phyloP scores from a whole-genome alignment of 2,113 vertebrate genomes.

The Taxidea taxus region DNA sequence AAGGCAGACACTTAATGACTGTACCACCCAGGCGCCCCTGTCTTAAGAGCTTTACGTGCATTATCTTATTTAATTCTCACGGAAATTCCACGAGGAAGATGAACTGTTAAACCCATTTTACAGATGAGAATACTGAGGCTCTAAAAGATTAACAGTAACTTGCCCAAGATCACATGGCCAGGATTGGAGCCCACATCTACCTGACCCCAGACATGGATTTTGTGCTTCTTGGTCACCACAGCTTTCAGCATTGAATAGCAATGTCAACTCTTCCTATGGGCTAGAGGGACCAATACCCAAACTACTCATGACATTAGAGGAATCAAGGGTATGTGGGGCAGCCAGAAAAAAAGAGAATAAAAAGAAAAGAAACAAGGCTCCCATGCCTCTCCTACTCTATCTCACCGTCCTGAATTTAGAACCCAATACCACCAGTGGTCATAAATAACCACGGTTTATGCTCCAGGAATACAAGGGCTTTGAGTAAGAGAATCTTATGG shows the following conservation, averaged over 20 bases:
- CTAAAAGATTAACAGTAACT: neutral
- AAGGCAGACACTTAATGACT: too few species aligned
- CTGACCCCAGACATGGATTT: accelerated
- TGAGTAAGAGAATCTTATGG: neutral
- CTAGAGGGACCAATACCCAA: neutral
- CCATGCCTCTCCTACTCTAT: neutral
- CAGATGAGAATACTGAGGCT: neutral
- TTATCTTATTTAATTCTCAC: neutral
- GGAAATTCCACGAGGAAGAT: neutral
- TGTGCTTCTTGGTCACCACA: neutral
- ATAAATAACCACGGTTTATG: neutral
- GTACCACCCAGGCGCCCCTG: too few species aligned
- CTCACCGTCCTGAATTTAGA: neutral
- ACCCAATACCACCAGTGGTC: neutral
- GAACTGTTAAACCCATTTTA: neutral
- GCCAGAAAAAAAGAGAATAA: neutral
- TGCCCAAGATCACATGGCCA: neutral
- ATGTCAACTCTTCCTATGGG: neutral
- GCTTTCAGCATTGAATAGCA: neutral
- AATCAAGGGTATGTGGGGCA: neutral
- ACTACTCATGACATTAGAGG: neutral
- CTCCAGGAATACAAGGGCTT: neutral
- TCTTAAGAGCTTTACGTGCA: neutral
- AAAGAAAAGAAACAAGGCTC: neutral
- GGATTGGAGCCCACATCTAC: neutral